These are phyloP conservation scores for Onthophagus taurus DNA, from an alignment of 1,140 invertebrate species.

Conservation along the genomic window DNA sequence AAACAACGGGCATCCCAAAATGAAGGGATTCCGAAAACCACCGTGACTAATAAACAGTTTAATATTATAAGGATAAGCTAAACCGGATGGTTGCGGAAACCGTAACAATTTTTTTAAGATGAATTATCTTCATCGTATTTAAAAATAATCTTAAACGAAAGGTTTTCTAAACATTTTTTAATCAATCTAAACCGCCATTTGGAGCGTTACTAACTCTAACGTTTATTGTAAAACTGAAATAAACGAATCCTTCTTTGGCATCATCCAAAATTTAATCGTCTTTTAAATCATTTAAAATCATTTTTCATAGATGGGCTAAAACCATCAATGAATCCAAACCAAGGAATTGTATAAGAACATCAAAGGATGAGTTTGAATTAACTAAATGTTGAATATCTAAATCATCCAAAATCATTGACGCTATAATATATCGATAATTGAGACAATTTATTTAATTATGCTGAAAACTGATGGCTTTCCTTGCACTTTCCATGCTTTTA, in stretches of 20 bases:
- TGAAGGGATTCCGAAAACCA: constrained; percentile 54
- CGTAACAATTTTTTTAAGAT: constrained; percentile 9
- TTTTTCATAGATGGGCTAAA: no score
- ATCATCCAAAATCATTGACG: no score
- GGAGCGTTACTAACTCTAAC: neutral
- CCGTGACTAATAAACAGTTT: constrained; percentile 56
- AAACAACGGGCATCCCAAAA: constrained; percentile 54
- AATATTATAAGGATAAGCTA: constrained; percentile 40
- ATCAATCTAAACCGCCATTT: neutral
- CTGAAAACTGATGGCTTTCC: no score
- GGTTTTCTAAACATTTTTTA: neutral
- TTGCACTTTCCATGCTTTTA: no score
- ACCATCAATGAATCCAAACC: no score
- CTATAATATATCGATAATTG: no score
- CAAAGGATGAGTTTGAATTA: no score
- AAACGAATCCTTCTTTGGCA: constrained; percentile 3
- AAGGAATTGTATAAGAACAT: no score
- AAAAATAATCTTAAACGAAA: neutral
- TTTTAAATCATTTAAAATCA: no score
- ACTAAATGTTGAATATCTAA: no score
- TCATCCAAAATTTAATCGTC: no score
- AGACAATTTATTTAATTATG: no score
- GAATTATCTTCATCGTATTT: constrained; percentile 10
- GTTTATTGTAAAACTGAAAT: constrained; percentile 1
- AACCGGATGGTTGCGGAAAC: constrained; percentile 8